Evolutionary conservation across 1,140 invertebrate genomes (phyloP).

Genomic region (Saccostrea echinata): DNA sequence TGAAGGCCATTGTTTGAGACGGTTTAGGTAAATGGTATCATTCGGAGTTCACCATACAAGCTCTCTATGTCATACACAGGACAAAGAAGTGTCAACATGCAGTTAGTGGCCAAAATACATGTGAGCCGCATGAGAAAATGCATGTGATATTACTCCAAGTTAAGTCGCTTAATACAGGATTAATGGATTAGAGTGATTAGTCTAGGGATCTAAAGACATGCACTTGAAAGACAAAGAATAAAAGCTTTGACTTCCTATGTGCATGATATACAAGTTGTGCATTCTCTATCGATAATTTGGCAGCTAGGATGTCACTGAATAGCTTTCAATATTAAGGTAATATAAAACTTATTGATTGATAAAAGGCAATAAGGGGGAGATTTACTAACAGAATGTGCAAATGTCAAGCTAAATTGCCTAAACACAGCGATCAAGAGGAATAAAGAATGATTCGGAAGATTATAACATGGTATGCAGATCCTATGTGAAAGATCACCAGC

Average conservation of each 20-base stretch:
- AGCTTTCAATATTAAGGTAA: conserved; percentile 10
- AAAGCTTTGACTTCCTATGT: conserved; percentile 7
- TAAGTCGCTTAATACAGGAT: conserved; percentile 11
- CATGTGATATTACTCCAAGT: conserved; percentile 8
- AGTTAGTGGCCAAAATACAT: background rate
- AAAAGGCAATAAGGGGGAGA: conserved; percentile 4
- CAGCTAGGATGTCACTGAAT: conserved; percentile 7
- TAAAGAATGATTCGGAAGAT: background rate
- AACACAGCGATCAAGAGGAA: background rate
- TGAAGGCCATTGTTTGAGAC: conserved; percentile 9
- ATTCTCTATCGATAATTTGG: conserved; percentile 9
- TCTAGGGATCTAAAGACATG: conserved; percentile 13
- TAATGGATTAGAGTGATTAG: conserved; percentile 16
- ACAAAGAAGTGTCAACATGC: background rate
- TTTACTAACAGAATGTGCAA: conserved; percentile 1
- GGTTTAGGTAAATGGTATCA: conserved; percentile 5
- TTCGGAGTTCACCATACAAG: background rate
- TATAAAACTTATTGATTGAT: background rate
- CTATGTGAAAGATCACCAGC: background rate
- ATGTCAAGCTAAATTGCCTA: conserved; percentile 19
- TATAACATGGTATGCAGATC: conserved; percentile 3
- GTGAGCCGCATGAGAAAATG: conserved; percentile 29
- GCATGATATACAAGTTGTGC: background rate
- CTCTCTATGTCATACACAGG: background rate
- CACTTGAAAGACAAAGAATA: conserved; percentile 6